Evolutionary conservation across 37 sponge, comb jelly and placozoan species (phyloP).

Genomic region (Corticium candelabrum): DNA sequence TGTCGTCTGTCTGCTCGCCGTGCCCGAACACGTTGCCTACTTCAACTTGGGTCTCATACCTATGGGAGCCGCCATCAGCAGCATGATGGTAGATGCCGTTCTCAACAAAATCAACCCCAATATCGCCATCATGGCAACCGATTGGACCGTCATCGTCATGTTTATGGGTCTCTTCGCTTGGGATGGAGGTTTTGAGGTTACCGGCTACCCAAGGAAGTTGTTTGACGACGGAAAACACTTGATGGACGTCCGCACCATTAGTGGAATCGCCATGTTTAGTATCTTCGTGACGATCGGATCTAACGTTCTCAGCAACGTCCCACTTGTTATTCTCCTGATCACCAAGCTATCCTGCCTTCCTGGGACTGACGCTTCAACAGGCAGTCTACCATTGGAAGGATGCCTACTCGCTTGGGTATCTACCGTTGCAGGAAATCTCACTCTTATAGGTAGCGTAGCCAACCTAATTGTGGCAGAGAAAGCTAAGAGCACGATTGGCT

Average conservation of each 20-base stretch:
- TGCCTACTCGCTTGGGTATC: slow-evolving; percentile 71
- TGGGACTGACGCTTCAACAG: slow-evolving; percentile 17
- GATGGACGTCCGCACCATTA: slow-evolving; percentile 40
- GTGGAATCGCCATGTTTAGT: slow-evolving; percentile 53
- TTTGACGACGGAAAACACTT: slow-evolving; percentile 22
- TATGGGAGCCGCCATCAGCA: slow-evolving; percentile 39
- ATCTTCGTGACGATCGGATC: slow-evolving; percentile 55
- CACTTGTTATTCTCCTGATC: no score
- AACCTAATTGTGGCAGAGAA: slow-evolving; percentile 88
- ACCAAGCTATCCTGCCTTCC: no score
- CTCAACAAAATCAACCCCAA: slow-evolving; percentile 41
- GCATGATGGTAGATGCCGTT: slow-evolving; percentile 60
- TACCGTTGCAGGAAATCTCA: slow-evolving; percentile 81
- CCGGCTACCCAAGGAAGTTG: slow-evolving; percentile 35
- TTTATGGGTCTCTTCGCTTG: slow-evolving; percentile 80
- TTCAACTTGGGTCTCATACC: slow-evolving; percentile 81
- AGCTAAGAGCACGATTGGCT: slow-evolving; percentile 30
- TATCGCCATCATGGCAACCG: slow-evolving; percentile 62
- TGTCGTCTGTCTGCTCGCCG: no score
- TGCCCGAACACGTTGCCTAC: slow-evolving; percentile 1
- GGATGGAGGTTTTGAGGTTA: slow-evolving; percentile 72
- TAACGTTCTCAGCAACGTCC: no score
- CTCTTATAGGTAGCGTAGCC: slow-evolving; percentile 78
- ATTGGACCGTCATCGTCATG: slow-evolving; percentile 81
- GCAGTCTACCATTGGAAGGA: slow-evolving; percentile 31